phyloP scores from a whole-genome alignment of 2,797 vertebrate genomes.

The Delichon dasypus region DNA sequence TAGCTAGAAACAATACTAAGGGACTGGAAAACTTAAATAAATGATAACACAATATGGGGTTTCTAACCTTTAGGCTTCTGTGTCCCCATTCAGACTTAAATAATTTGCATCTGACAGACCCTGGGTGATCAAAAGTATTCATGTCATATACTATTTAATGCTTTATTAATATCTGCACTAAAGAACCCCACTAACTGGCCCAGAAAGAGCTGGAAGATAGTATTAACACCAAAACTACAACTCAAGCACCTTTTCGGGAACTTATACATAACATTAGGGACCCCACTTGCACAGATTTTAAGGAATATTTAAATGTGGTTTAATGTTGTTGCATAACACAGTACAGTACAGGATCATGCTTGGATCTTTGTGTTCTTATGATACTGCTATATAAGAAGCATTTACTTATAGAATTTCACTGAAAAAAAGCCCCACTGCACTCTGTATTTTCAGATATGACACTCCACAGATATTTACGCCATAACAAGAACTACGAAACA shows the following conservation, averaged over 20 bases:
- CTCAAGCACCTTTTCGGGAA: not conserved
- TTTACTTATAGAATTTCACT: not conserved
- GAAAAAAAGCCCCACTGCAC: not conserved
- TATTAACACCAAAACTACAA: not conserved
- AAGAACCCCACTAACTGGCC: not conserved
- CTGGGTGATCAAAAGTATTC: not conserved
- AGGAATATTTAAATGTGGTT: not conserved
- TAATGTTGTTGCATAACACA: not conserved
- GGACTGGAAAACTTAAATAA: not conserved
- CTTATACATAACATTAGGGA: not conserved
- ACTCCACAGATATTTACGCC: not conserved
- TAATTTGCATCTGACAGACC: not conserved
- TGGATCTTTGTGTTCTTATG: not conserved
- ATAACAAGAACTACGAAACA: not conserved
- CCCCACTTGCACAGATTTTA: not conserved
- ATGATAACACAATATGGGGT: not conserved
- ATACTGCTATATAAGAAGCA: not conserved
- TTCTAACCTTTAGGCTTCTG: not conserved
- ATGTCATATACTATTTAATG: not conserved
- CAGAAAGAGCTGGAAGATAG: not conserved
- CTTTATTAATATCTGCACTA: not conserved
- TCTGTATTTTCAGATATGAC: not conserved
- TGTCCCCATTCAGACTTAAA: not conserved
- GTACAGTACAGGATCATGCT: not conserved
- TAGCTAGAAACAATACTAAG: not conserved